Percentiles rank a stretch among this genome's conserved stretches.
phyloP scores from a whole-genome alignment of 1,140 invertebrate species.

The Aphidius ervi region DNA sequence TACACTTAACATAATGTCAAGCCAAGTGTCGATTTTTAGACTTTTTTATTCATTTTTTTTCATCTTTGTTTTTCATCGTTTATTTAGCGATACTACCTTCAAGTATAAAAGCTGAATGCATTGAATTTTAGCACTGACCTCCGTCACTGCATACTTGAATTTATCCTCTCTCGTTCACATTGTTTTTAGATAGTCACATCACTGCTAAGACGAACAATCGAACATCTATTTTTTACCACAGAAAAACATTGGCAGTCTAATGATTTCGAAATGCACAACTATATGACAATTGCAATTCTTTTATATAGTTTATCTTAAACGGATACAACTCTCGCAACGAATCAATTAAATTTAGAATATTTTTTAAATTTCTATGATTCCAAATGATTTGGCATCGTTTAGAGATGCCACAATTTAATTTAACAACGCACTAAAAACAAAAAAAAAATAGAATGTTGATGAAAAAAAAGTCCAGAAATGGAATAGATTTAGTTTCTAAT shows the following conservation, averaged over 20 bases:
- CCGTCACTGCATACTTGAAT: background rate
- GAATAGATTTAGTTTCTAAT: too few species aligned
- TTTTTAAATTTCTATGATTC: conserved; percentile 55
- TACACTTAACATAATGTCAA: conserved; percentile 3
- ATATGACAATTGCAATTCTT: background rate
- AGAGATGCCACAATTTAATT: too few species aligned
- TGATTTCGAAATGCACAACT: conserved; percentile 47
- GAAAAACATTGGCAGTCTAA: conserved; percentile 44
- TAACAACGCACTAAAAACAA: too few species aligned
- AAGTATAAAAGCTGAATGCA: background rate
- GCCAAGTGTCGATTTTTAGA: background rate
- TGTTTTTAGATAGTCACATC: background rate
- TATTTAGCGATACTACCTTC: conserved; percentile 2
- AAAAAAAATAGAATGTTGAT: too few species aligned
- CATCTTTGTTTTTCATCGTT: background rate
- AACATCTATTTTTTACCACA: conserved; percentile 49
- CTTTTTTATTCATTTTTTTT: background rate
- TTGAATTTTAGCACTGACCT: conserved; percentile 12
- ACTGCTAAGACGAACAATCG: conserved; percentile 13
- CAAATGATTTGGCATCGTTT: conserved; percentile 48
- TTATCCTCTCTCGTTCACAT: background rate
- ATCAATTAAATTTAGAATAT: conserved; percentile 54
- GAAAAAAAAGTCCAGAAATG: too few species aligned
- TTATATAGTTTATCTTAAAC: conserved; percentile 25
- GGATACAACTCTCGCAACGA: conserved; percentile 3